Base-by-base conservation (phyloP, 2,888 invertebrate genomes). In the Spisula solida region DNA sequence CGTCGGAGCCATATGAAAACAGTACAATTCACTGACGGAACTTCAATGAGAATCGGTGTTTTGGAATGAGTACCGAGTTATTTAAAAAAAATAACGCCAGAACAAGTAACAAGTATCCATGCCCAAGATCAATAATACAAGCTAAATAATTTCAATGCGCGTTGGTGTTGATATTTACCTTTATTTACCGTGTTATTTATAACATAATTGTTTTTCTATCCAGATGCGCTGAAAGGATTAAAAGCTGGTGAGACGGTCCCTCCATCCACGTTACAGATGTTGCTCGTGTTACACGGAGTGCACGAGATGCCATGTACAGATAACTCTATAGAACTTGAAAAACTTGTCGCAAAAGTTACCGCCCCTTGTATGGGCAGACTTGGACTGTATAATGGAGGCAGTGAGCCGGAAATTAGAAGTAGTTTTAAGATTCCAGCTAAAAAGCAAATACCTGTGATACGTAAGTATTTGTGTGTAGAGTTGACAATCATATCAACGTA, bases 291-390 rank as follows among this genome's bases (percentile, higher is more conserved):
- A 31, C 87, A 88, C 95, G 94, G 95, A 80, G 94, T 96, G 8
- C 94, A 94, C 48, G 96, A 96, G 85, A 93, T 90, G 80, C 96
- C 95, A 60, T 95, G 96, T 31, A 95, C 94, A 48, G 95, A 96
- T 81, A 95, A 96, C 86, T 94, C 94, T 86, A 91, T 96, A 25
- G 90, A 94, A 60, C 88, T 96, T n/a, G 96, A 96, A 89, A 93
- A 93, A 81, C 87, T 96, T 48, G 95, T 96, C 34, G 96, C 96
- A n/a, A 93, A 93, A 86, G 95, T 95, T 55, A 93, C 96, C 14
- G 91, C 91, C 60, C 96, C 96, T 81, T 96, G 95, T 89, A 91
- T 96, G 14, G 96, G 96, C 6, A 94, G 95, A 83, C 92, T 94
- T 80, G 96, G 96, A 31, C 84, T 96, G 31, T 96, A 96, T 88